Base-by-base conservation (phyloP, 2,113 vertebrate genomes). In the Myiozetetes cayanensis region DNA sequence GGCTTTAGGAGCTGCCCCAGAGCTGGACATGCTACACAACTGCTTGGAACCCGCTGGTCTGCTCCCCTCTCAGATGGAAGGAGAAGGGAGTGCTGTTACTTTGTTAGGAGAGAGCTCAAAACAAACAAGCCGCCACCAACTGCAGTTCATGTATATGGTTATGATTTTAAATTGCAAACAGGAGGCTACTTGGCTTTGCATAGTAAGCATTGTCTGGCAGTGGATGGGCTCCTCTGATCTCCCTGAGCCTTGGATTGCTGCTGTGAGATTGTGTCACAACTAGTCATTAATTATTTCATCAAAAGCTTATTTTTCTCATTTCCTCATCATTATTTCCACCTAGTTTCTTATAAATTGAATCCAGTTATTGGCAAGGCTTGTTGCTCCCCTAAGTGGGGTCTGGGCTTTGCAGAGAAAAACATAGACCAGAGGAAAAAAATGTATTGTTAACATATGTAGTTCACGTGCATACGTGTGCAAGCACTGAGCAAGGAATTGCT, bases 241-340 rank as follows among this genome's bases (percentile, higher is more conserved):
- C 90, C 76, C 88, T 79, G 79, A 95, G 96, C 80, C 62, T 97
- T 96, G 96, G 96, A 94, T 94, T 95, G 92, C 92, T 96, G 93
- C 92, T 97, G 93, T 70, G 95, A 96, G 96, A 94, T 96, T 96
- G 96, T 96, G 95, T 96, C 96, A 96, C 93, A 94, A 87, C 86
- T 65, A 70, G 86, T 92, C 95, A 96, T 96, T 96, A 95, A 96
- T 96, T 96, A 96, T 94, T 96, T 95, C 92, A 94, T 94, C 96
- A 96, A 90, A 96, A 95, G 73, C 83, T 89, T 96, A 94, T 96
- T 96, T 96, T 96, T 96, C 92, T 95, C 76, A 96, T 94, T 97
- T 97, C 83, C 94, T 95, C 95, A 85, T 94, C 88, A 90, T 95
- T 95, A 85, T 96, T 96, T 96, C 68, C 90, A 96, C 92, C 95